Conservation (phyloP, 2,797 vertebrate genomes). For the Potorous gilbertii region DNA sequence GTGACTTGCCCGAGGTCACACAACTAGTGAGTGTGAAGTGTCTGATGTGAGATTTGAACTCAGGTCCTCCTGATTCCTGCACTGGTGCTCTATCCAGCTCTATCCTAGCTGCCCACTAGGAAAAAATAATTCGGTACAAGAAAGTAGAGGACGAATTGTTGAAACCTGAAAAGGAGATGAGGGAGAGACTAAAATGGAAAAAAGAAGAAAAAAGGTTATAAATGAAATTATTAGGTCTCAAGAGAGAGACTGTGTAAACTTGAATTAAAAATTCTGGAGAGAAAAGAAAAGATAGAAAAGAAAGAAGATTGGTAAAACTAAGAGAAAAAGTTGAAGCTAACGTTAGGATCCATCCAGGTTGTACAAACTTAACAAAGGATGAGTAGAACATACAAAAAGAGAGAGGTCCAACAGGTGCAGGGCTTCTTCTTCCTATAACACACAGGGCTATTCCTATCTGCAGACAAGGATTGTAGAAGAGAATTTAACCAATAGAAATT, state of each 20-base stretch:
- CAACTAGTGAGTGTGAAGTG: too few relatives aligned
- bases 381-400: slow-evolving; percentile 87
- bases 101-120: too few relatives aligned
- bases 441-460: slow-evolving; percentile 89
- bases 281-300: slow-evolving; percentile 86
- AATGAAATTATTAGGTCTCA: slow-evolving; percentile 88
- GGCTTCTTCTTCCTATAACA: slow-evolving; percentile 83
- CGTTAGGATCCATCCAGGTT: slow-evolving; percentile 85
- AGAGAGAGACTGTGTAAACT: slow-evolving; percentile 90
- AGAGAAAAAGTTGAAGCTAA: slow-evolving; percentile 90
- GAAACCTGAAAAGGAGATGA: slow-evolving; percentile 83
- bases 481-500: slow-evolving; percentile 44
- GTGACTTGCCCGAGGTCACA: too few relatives aligned
- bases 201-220: slow-evolving; percentile 84
- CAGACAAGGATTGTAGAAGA: slow-evolving; percentile 88
- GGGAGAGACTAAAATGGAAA: slow-evolving; percentile 85
- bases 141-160: slow-evolving; percentile 86
- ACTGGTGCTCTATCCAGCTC: too few relatives aligned
- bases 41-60: too few relatives aligned
- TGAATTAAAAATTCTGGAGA: slow-evolving; percentile 87
- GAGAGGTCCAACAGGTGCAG: slow-evolving; percentile 80
- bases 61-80: too few relatives aligned
- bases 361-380: slow-evolving; percentile 86
- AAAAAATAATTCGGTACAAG: slow-evolving; percentile 78
- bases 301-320: slow-evolving; percentile 86